Evolutionary conservation across 2,888 invertebrate species (phyloP), one percentile per base, ranked within the genome.

Genomic region (Eupithecia pulchellata): DNA sequence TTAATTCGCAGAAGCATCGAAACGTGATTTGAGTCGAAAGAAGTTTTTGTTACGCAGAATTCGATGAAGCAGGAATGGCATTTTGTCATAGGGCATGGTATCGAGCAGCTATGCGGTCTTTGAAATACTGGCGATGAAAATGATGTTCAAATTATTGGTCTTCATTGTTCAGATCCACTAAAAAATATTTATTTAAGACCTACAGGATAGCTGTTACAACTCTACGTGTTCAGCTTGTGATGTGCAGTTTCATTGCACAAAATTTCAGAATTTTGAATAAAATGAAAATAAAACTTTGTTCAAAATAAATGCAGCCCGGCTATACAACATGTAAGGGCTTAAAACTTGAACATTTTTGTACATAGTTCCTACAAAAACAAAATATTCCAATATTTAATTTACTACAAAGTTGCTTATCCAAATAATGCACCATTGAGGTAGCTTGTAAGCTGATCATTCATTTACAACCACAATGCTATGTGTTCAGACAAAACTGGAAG

Each of bases 1-100:
- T 93, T 93, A 93, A 76, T 94, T 93, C 93, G 91, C 89, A 89
- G 93, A 93, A 93, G 84, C 91, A 89, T 89, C 89, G 89, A 87
- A 88, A 93, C 93, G 93, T 93, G 93, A 90, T 92, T 91, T 88
- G 92, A 89, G 90, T 91, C 86, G 86, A 87, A 89, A 89, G 85
- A 90, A 89, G 80, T 89, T 92, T 92, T 93, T 92, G 90, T 91
- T 88, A 89, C 84, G 81, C 84, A 90, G 89, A 89, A 91, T 93
- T 89, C 90, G 88, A 82, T 86, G 86, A 85, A 85, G 87, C 87
- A 84, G 87, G 82, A 86, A 86, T 85, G 83, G 83, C 86, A 88
- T 89, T 91, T 91, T 79, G 89, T 85, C 85, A 86, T 83, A 83
- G 81, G 84, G 86, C 83, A 80, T 64, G 32, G 82, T 83, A 86